phyloP scores from a whole-genome alignment of 2,888 invertebrate species.

The Ommatoiulus sabulosus region DNA sequence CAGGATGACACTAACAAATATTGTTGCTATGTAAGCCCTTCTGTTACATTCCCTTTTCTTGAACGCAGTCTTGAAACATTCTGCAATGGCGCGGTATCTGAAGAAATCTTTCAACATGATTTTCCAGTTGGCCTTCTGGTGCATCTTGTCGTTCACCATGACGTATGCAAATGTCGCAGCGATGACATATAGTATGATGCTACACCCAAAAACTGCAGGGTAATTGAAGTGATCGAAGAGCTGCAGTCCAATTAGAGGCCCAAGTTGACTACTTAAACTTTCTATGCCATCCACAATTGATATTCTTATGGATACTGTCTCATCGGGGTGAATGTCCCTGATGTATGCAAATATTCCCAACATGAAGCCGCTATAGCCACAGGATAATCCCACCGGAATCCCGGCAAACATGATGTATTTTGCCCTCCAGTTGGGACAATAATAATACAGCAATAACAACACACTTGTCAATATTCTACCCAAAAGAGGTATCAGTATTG shows the following conservation, averaged over 20 bases:
- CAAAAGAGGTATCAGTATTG: not conserved
- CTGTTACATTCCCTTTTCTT: conserved; percentile 22
- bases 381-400: conserved; percentile 46
- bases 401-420: not conserved
- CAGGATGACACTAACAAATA: not conserved
- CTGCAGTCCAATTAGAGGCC: conserved; percentile 46
- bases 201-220: conserved; percentile 3
- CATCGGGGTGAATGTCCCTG: not conserved
- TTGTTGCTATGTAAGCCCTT: not conserved
- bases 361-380: conserved; percentile 53
- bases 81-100: not conserved
- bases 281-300: conserved; percentile 49
- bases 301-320: conserved; percentile 23
- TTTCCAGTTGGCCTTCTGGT: not conserved
- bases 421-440: not conserved
- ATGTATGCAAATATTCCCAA: conserved; percentile 49
- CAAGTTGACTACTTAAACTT: not conserved
- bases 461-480: not conserved
- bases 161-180: not conserved
- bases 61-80: not conserved
- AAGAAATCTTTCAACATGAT: conserved; percentile 40
- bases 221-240: not conserved
- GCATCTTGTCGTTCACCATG: not conserved
- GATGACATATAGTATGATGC: not conserved
- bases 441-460: conserved; percentile 41